Evolutionary conservation across 1,140 invertebrate genomes (phyloP), one percentile per base, ranked within the genome.

Genomic region (Musca domestica): DNA sequence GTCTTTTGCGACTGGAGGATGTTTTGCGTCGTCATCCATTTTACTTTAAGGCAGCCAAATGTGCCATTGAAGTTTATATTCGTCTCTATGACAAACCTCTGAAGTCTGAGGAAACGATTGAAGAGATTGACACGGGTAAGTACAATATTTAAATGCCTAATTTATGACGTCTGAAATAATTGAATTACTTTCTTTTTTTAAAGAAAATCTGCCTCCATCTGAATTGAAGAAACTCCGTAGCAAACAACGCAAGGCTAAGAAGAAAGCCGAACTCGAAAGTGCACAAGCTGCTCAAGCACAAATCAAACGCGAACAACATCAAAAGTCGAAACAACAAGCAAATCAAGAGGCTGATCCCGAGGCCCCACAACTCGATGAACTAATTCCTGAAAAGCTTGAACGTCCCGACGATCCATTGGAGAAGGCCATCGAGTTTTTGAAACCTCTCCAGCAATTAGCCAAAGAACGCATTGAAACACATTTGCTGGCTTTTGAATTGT

Each of bases 401-500:
- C 83, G 95, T 88, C 87, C 88, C 17, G 91, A 95, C 66, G 92
- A 97, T 84, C 95, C 96, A 12, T 83, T 99, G 76, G 93, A 95
- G 73, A 93, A 98, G 85, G 95, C 96, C 22, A 92, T 97, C 64
- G 94, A 92, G 78, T 98, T 99, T 84, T 85, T 99, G 64, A 90
- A 90, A 81, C 96, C 96, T 48, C 85, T 98, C 66, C 94, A 98
- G 82, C 87, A 88, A 71, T 85, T 98, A 70, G 91, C 91, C 52
- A 87, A 90, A 54, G 86, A 95, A 80, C 88, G 87, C 81, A 94
- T 98, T 85, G 92, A 97, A 80, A 98, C 95, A 74, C 95, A 99
- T 88, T 86, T 97, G 71, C 90, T 97, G 88, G 95, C 96, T 75
- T 99, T 96, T 83, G 95, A 98, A 88, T 95, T 98, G 73, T 98